A percentile compares a stretch with the other conserved stretches of the same genome.
Evolutionary conservation across 2,797 vertebrate species (phyloP).

Genomic region (Crax fasciolata): DNA sequence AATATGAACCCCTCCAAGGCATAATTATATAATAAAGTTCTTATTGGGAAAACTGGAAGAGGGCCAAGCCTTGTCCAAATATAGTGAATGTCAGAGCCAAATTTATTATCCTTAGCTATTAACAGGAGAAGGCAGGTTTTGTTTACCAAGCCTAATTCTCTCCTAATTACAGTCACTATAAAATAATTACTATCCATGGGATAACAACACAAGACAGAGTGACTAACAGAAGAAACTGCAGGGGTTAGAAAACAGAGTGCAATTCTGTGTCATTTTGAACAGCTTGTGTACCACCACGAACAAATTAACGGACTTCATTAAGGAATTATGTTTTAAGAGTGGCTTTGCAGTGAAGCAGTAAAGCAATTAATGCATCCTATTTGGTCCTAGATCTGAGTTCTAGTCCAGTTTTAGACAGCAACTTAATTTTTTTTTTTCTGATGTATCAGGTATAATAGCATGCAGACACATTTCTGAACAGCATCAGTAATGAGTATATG

Average conservation of each 20-base stretch:
- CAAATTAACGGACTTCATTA: constrained; percentile 90
- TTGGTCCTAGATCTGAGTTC: constrained; percentile 81
- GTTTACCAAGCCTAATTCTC: constrained; percentile 96
- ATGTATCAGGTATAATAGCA: constrained; percentile 82
- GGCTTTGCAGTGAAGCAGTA: constrained; percentile 84
- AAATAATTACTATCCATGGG: constrained; percentile 97
- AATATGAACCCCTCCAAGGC: constrained; percentile 86
- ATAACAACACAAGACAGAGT: constrained; percentile 88
- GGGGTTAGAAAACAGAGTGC: constrained; percentile 89
- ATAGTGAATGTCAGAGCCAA: constrained; percentile 90
- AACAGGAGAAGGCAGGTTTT: constrained; percentile 91
- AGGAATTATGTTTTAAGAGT: constrained; percentile 89
- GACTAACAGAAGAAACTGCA: constrained; percentile 90
- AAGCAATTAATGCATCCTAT: constrained; percentile 87
- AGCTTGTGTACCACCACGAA: constrained; percentile 87
- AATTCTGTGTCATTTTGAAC: constrained; percentile 88
- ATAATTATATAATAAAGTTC: constrained; percentile 90
- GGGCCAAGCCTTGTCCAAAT: constrained; percentile 88
- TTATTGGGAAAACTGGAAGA: constrained; percentile 89
- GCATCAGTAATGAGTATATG: constrained; percentile 77
- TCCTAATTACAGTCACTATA: constrained; percentile 94
- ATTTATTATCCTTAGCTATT: constrained; percentile 91
- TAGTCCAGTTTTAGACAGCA: constrained; percentile 75
- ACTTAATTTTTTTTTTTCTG: constrained; percentile 59
- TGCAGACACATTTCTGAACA: constrained; percentile 66